Evolutionary conservation across 2,888 invertebrate genomes (phyloP), one percentile per base, ranked within the genome.

Genomic region (Myopa testacea): DNA sequence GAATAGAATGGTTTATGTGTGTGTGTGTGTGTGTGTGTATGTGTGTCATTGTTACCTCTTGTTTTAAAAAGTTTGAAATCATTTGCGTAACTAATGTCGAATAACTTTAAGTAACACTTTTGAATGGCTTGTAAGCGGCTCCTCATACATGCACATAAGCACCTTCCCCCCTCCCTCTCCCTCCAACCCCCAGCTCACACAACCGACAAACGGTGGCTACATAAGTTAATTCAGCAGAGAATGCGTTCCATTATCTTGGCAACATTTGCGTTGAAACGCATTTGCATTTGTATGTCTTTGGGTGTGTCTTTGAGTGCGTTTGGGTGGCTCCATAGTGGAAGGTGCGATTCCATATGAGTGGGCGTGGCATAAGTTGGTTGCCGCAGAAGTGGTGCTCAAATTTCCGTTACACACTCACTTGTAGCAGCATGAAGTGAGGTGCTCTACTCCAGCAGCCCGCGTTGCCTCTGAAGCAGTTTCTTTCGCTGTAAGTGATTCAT

Each of bases 31-130:
- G 37, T 38, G 65, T 14, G 65, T 38, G 10, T 2, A 8, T 65
- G 65, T 10, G 38, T 65, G 34, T 34, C 37, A 10, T 34, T 3
- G 37, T 38, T 7, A 14, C 62, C 10, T 14, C 38, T 4, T 37
- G 52, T 26, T 65, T 52, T 65, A 14, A 12, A 37, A 77, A 58
- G 14, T 68, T 67, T 72, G 19, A 69, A 65, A 37, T 74, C 37
- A 74, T 74, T 74, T 65, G 52, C 74, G 26, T 65, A 50, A 34
- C 34, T 60, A 71, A 71, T 58, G 37, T 26, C 52, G 65, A 65
- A 63, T 26, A 74, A 50, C 74, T 65, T 52, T 8, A 40, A 63
- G 71, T 79, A 78, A 58, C 76, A 78, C 78, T 45, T 45, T 45
- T 45, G 26, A 45, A 45, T 1, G 65, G 74, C 75, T 78, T 75